These are phyloP conservation scores for Drosophila melanocephala DNA, from an alignment of 2,888 invertebrate genomes.

Conservation along the genomic window DNA sequence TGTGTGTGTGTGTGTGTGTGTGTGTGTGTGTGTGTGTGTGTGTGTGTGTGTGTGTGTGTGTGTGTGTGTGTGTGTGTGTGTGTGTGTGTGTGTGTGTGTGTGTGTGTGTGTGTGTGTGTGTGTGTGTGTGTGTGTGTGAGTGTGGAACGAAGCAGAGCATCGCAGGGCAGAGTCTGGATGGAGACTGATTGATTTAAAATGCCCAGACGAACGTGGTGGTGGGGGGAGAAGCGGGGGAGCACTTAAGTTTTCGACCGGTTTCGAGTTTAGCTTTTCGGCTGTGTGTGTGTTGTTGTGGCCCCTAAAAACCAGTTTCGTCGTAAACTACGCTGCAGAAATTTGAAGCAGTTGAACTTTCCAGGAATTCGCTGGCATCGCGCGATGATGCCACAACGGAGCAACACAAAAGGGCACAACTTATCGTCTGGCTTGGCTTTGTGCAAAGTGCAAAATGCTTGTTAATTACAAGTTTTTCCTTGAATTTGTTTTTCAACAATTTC, in stretches of 20 bases:
- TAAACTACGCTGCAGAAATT: conserved; percentile 49
- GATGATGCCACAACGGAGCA: conserved; percentile 33
- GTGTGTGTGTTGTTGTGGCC: conserved; percentile 19
- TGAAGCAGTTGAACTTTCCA: conserved; percentile 76
- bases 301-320: conserved; percentile 66
- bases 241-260: conserved; percentile 58
- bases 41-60: conserved; percentile 5
- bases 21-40: conserved; percentile 2
- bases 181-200: conserved; percentile 70
- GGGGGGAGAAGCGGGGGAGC: conserved; percentile 9
- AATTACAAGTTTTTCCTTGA: conserved; percentile 59
- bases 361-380: conserved; percentile 63
- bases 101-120: background rate
- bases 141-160: conserved; percentile 37
- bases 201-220: conserved; percentile 34
- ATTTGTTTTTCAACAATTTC: conserved; percentile 35
- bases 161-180: conserved; percentile 51
- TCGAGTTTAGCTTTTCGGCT: conserved; percentile 30
- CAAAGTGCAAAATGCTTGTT: conserved; percentile 37
- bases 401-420: conserved; percentile 10
- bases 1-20: background rate
- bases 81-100: background rate
- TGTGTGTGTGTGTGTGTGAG: background rate
- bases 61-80: background rate
- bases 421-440: conserved; percentile 28